Evolutionary conservation across 2,113 vertebrate genomes (phyloP), one percentile per base, ranked within the genome.

Genomic region (Orientallactaga bullata): DNA sequence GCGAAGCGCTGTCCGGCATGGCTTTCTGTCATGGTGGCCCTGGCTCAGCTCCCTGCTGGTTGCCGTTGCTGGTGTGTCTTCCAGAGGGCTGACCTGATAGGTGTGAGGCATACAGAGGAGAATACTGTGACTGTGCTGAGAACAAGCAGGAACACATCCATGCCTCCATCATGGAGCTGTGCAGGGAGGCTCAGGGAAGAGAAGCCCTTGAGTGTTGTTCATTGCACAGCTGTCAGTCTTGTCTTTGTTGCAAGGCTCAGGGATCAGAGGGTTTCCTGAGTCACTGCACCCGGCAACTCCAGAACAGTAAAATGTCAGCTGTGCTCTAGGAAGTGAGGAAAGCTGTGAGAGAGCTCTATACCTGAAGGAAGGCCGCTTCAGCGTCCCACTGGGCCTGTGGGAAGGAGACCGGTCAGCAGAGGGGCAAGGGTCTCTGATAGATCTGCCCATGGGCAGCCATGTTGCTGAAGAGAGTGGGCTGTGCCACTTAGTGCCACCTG

Each of bases 81-180:
- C 47, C 15, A 8, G 3, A 0, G 0, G 1, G 32, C 76, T 30
- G 5, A 1, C 77, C 12, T 0, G 1, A 0, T 11, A 13, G 4
- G 3, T 26, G 35, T 5, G 60, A 4, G 58, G 39, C 74, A 16
- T 0, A 4, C 3, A 1, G 80, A 16, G n/a, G 63, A 8, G 10
- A 47, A 3, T 51, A 1, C 28, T 12, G 4, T 12, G 24, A 55
- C 73, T 8, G 1, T 35, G 66, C 28, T 76, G 30, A 17, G 61
- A 83, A 17, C 1, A 2, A 2, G 60, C 17, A 26, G 63, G 17
- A n/a, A 13, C 30, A 1, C 13, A 5, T 12, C 5, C 10, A 16
- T 18, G 51, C 66, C 24, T 6, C 13, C 0, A 2, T 32, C n/a
- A 0, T 5, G 55, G n/a, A 13, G 32, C 23, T 0, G 0, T 2